phyloP scores from a whole-genome alignment of 1,140 invertebrate species.

The Mycetomoellerius zeteki region DNA sequence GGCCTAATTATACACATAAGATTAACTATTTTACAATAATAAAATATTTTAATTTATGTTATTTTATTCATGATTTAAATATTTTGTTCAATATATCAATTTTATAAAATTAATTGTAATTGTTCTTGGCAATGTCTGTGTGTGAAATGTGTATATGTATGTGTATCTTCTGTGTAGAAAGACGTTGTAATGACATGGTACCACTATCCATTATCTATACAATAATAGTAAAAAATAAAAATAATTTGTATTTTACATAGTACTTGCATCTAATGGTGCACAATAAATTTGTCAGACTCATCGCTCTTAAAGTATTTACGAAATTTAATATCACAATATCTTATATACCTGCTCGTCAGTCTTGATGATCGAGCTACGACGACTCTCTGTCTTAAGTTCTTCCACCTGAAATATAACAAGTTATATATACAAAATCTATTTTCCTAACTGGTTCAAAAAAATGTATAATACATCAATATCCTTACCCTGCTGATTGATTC shows the following conservation, averaged over 20 bases:
- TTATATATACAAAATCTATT: neutral
- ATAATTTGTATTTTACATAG: neutral
- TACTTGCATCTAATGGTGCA: neutral
- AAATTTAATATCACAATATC: neutral
- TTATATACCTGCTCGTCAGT: slow-evolving; percentile 82
- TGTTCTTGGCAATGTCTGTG: slow-evolving; percentile 3
- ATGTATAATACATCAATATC: slow-evolving; percentile 4
- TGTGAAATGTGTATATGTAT: slow-evolving; percentile 20
- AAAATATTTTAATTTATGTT: slow-evolving; percentile 11
- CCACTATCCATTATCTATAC: slow-evolving; percentile 75
- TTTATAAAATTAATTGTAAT: slow-evolving; percentile 15
- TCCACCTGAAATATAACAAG: slow-evolving; percentile 75
- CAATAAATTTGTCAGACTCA: neutral
- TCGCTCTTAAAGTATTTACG: neutral
- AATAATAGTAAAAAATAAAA: slow-evolving; percentile 34
- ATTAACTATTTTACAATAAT: neutral
- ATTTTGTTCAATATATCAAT: neutral
- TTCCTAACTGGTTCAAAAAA: neutral
- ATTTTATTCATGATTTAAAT: neutral
- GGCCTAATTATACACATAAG: too few species aligned
- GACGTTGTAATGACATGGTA: slow-evolving; percentile 76
- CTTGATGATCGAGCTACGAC: slow-evolving; percentile 83
- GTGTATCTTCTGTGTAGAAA: slow-evolving; percentile 82
- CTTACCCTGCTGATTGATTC: slow-evolving; percentile 82
- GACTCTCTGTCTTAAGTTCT: slow-evolving; percentile 83